Percentiles rank a stretch among this genome's conserved stretches.
These are phyloP conservation scores for Hemicentrotus pulcherrimus DNA, from an alignment of 35 echinoderm and acorn worm genomes.

Conservation along the genomic window DNA sequence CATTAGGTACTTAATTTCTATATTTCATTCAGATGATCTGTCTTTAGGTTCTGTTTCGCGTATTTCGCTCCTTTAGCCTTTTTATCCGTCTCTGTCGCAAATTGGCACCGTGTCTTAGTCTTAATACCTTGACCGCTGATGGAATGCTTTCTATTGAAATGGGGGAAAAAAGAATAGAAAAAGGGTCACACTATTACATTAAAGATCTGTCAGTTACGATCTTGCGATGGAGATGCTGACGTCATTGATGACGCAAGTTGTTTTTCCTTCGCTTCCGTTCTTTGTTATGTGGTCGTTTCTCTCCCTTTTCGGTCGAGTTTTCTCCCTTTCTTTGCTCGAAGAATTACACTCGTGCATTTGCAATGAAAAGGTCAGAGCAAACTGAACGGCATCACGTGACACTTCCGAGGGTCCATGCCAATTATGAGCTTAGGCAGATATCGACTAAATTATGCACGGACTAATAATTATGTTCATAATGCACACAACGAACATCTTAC, in stretches of 20 bases:
- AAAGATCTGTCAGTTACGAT: not conserved
- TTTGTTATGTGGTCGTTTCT: constrained; percentile 7
- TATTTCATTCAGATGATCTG: not conserved
- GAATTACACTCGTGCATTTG: not conserved
- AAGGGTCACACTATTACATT: constrained; percentile 3
- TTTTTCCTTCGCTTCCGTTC: constrained; percentile 23
- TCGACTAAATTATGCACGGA: not conserved
- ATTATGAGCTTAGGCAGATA: not conserved
- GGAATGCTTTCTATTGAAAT: not conserved
- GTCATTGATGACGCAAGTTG: constrained; percentile 34
- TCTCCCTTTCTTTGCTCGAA: not conserved
- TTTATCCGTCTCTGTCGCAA: not conserved
- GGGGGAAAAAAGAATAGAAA: not conserved
- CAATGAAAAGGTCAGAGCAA: not conserved
- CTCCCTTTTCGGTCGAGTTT: not conserved
- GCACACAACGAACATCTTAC: too few species aligned
- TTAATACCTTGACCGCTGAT: not conserved
- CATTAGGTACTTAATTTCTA: too few species aligned
- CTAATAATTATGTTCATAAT: not conserved
- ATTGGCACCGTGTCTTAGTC: not conserved
- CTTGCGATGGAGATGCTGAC: constrained; percentile 14
- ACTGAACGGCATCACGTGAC: not conserved
- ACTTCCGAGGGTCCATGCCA: not conserved
- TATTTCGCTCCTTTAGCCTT: not conserved
- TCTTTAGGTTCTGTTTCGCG: not conserved